Evolutionary conservation across 2,888 invertebrate genomes (phyloP).

Genomic region (Phaedon cochleariae): DNA sequence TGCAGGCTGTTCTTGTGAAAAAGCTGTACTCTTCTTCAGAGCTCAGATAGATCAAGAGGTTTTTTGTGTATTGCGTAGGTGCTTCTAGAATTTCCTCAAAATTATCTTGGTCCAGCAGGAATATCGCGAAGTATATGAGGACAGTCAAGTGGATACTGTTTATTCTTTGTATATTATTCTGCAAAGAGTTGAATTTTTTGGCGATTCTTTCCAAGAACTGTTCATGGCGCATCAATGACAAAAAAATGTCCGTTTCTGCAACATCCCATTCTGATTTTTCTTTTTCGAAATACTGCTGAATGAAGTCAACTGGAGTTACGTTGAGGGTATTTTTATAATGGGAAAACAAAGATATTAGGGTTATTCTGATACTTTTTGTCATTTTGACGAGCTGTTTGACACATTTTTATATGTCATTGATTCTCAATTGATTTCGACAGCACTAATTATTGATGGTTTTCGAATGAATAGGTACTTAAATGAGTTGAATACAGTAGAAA

Average conservation of each 20-base stretch:
- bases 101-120: constrained; percentile 49
- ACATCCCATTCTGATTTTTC: constrained; percentile 27
- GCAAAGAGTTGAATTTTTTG: constrained; percentile 38
- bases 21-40: constrained; percentile 63
- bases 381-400: constrained; percentile 28
- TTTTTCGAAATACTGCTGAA: constrained; percentile 35
- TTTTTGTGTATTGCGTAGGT: constrained; percentile 40
- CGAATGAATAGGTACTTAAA: no score
- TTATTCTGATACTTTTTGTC: constrained; percentile 37
- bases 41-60: constrained; percentile 61
- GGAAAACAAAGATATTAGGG: constrained; percentile 42
- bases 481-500: neutral
- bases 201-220: constrained; percentile 45
- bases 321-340: constrained; percentile 37
- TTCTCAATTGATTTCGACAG: neutral
- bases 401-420: neutral
- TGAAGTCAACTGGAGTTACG: constrained; percentile 46
- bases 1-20: constrained; percentile 63
- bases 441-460: no score
- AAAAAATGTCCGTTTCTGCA: constrained; percentile 36
- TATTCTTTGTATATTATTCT: constrained; percentile 34
- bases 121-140: constrained; percentile 50
- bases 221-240: constrained; percentile 48
- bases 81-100: constrained; percentile 41
- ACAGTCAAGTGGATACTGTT: constrained; percentile 43